Evolutionary conservation across 2,888 invertebrate species (phyloP).

Genomic region (Stegophylla sp.): DNA sequence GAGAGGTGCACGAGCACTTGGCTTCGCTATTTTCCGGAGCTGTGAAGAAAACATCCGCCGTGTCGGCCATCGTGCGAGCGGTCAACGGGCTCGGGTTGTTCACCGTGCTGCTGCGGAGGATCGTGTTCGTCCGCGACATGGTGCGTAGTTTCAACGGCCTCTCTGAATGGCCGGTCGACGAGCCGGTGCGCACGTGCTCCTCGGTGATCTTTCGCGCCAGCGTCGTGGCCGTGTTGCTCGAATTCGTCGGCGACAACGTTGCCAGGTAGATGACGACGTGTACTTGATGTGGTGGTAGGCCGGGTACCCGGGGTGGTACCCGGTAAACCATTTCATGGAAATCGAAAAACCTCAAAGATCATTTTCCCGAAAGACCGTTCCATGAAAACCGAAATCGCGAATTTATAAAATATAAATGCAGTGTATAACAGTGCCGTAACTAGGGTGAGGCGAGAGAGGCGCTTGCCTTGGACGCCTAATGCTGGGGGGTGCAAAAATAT

Average conservation of each 20-base stretch:
- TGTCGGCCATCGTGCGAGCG: background rate
- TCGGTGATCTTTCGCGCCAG: background rate
- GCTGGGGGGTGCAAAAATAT: too few species aligned
- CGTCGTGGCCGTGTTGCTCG: background rate
- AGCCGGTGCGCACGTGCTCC: background rate
- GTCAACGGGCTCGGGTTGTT: background rate
- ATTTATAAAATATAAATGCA: too few species aligned
- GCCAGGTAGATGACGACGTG: background rate
- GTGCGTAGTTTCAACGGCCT: constrained; percentile 25
- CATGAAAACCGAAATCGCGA: too few species aligned
- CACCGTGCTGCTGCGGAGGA: background rate
- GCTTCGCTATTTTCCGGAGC: background rate
- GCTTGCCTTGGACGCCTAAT: too few species aligned
- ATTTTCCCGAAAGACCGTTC: too few species aligned
- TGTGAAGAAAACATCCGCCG: background rate
- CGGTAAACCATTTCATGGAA: too few species aligned
- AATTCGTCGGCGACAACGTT: constrained; percentile 16
- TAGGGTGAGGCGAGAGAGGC: too few species aligned
- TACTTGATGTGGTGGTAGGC: too few species aligned
- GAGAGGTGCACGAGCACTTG: background rate
- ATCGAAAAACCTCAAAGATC: too few species aligned
- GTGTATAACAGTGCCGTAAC: too few species aligned
- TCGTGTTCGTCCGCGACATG: background rate
- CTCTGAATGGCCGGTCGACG: background rate
- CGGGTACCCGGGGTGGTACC: too few species aligned